A percentile compares a stretch with the other conserved stretches of the same genome.
phyloP scores from a whole-genome alignment of 2,797 vertebrate species.

The Sebastes glaucus region DNA sequence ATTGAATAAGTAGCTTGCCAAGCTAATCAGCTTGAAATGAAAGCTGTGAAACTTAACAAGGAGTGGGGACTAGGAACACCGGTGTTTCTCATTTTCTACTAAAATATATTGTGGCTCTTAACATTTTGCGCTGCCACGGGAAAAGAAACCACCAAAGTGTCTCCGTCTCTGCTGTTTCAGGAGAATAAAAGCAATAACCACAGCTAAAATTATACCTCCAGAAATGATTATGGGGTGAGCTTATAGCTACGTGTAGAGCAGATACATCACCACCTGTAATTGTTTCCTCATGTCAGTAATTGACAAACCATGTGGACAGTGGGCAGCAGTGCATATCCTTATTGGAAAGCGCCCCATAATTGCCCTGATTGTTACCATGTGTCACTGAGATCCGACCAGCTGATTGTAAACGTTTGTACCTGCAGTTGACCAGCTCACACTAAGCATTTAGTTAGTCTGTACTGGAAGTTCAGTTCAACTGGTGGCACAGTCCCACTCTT shows the following conservation, averaged over 20 bases:
- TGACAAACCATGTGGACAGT: constrained; percentile 33
- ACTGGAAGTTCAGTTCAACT: background rate
- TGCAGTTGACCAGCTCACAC: background rate
- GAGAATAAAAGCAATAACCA: background rate
- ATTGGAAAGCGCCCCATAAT: constrained; percentile 43
- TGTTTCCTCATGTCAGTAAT: constrained; percentile 28
- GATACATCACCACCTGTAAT: constrained; percentile 25
- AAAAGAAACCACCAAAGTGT: background rate
- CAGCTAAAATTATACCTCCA: background rate
- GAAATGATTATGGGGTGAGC: background rate
- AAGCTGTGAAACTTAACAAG: constrained; percentile 7
- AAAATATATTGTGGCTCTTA: background rate
- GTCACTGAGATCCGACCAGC: constrained; percentile 24
- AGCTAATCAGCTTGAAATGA: background rate
- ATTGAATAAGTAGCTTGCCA: no score
- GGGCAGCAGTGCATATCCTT: background rate
- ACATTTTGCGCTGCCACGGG: background rate
- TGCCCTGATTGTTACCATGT: constrained; percentile 53
- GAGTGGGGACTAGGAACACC: background rate
- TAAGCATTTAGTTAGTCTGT: background rate
- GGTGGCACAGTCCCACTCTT: background rate
- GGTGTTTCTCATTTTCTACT: background rate
- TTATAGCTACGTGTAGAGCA: background rate
- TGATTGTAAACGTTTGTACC: constrained; percentile 17
- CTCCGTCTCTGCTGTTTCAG: background rate